A percentile compares a stretch with the other conserved stretches of the same genome.
Evolutionary conservation across 2,797 vertebrate genomes (phyloP).

Genomic region (Pterois miles): DNA sequence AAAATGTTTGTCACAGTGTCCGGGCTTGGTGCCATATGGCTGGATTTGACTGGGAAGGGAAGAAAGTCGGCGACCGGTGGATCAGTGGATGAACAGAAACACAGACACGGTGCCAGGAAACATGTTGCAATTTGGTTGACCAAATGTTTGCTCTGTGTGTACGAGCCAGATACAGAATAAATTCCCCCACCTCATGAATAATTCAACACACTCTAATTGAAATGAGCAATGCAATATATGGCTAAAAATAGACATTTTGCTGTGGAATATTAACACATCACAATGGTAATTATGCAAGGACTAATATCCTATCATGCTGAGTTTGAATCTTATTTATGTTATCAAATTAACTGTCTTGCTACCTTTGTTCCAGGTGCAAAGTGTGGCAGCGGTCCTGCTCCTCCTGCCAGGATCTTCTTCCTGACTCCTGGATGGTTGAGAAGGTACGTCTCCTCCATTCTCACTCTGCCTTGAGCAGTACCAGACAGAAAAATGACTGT

Average conservation of each 20-base stretch:
- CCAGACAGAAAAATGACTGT: constrained; percentile 12
- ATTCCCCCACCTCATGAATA: constrained; percentile 61
- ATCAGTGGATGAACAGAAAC: constrained; percentile 61
- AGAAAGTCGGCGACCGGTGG: constrained; percentile 55
- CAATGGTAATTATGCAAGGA: constrained; percentile 9
- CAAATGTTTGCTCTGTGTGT: constrained; percentile 75
- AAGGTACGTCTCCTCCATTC: constrained; percentile 88
- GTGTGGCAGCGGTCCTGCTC: constrained; percentile 83
- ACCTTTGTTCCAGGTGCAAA: constrained; percentile 90
- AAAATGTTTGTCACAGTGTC: constrained; percentile 77
- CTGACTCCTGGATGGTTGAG: constrained; percentile 86
- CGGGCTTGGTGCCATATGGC: constrained; percentile 76
- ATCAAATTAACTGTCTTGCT: constrained; percentile 23
- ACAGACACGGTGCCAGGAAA: constrained; percentile 57
- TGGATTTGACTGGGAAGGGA: constrained; percentile 58
- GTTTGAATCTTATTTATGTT: not conserved
- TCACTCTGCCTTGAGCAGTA: not conserved
- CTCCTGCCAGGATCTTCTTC: constrained; percentile 90
- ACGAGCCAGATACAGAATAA: constrained; percentile 60
- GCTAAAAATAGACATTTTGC: constrained; percentile 50
- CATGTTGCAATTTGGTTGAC: constrained; percentile 75
- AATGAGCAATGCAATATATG: constrained; percentile 44
- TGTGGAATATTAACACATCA: constrained; percentile 32
- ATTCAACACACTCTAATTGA: constrained; percentile 63
- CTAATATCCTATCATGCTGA: not conserved